Conservation (phyloP, 2,888 invertebrate genomes). For the Galeruca laticollis region DNA sequence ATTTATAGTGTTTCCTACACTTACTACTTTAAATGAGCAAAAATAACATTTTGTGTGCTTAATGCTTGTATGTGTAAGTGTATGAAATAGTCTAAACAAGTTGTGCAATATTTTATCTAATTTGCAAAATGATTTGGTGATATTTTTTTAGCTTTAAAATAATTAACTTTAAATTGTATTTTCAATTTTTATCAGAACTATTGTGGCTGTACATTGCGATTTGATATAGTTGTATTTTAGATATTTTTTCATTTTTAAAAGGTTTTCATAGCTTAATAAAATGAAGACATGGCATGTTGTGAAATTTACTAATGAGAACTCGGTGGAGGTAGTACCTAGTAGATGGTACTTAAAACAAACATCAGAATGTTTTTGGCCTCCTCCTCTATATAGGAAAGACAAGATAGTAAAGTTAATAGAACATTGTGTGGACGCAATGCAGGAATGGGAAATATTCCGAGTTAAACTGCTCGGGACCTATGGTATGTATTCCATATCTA, state of each 20-base stretch:
- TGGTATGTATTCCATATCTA: slow-evolving; percentile 18
- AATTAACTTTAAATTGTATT: not conserved
- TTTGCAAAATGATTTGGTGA: not conserved
- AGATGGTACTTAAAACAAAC: slow-evolving; percentile 24
- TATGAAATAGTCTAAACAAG: too few relatives aligned
- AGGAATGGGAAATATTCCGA: slow-evolving; percentile 19
- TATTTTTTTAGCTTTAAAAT: not conserved
- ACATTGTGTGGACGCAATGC: slow-evolving; percentile 20
- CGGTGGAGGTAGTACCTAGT: slow-evolving; percentile 27
- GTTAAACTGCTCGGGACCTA: slow-evolving; percentile 21
- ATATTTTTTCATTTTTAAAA: slow-evolving; percentile 19
- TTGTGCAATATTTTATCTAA: too few relatives aligned
- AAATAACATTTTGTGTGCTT: too few relatives aligned
- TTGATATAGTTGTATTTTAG: slow-evolving; percentile 8
- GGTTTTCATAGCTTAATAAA: slow-evolving; percentile 14
- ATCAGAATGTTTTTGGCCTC: slow-evolving; percentile 33
- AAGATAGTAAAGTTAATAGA: slow-evolving; percentile 20
- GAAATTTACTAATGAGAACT: slow-evolving; percentile 19
- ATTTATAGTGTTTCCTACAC: too few relatives aligned
- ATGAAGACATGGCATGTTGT: slow-evolving; percentile 18
- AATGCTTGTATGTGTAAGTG: too few relatives aligned
- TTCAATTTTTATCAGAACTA: not conserved
- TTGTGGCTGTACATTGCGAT: not conserved
- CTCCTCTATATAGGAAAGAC: slow-evolving; percentile 14
- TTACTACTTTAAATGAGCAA: not conserved